Percentiles rank a stretch among this genome's conserved stretches.
phyloP scores from a whole-genome alignment of 1,140 invertebrate species.

The Sycophila sp. region DNA sequence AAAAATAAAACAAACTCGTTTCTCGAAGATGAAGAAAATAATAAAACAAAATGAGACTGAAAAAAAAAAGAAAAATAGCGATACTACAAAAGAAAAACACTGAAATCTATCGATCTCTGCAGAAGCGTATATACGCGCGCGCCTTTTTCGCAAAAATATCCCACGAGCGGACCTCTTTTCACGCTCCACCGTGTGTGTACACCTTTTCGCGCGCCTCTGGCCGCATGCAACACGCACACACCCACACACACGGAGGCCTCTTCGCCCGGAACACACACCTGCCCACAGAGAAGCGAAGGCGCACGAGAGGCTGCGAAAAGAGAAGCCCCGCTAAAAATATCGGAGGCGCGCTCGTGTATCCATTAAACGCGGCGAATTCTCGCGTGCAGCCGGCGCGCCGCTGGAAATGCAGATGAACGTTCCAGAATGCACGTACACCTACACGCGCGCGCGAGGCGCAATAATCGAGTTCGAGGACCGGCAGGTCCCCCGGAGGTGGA shows the following conservation, averaged over 20 bases:
- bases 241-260: not conserved
- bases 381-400: too few species aligned
- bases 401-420: constrained; percentile 19
- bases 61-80: too few species aligned
- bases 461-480: too few species aligned
- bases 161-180: not conserved
- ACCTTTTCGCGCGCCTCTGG: not conserved
- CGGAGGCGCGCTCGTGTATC: not conserved
- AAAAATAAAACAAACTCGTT: too few species aligned
- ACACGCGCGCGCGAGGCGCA: too few species aligned
- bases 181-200: not conserved
- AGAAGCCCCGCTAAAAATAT: not conserved
- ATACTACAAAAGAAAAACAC: not conserved
- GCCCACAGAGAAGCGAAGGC: not conserved
- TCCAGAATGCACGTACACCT: constrained; percentile 6
- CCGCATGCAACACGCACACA: not conserved
- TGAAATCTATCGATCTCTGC: not conserved
- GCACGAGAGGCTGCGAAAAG: too few species aligned
- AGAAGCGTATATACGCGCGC: not conserved
- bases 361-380: too few species aligned
- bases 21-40: too few species aligned
- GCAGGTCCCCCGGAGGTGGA: too few species aligned
- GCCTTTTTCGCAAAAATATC: not conserved
- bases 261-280: not conserved
- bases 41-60: too few species aligned